These are phyloP conservation scores for Synchiropus splendidus DNA, from an alignment of 2,113 vertebrate genomes.

Conservation along the genomic window DNA sequence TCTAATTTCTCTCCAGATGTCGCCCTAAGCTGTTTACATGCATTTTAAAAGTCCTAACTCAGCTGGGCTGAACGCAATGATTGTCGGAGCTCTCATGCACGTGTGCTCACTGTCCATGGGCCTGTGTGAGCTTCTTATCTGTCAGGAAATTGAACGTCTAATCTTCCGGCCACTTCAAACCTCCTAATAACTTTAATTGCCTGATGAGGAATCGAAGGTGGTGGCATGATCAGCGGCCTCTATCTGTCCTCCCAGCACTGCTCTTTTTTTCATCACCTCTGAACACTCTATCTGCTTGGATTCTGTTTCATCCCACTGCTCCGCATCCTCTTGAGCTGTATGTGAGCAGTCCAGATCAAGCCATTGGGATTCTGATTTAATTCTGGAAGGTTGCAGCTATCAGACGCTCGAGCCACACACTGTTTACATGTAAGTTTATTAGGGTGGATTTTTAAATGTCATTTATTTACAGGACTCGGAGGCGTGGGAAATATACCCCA, in stretches of 20 bases:
- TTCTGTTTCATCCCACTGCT: slow-evolving; percentile 31
- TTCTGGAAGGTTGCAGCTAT: no score
- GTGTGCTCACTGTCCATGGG: slow-evolving; percentile 1
- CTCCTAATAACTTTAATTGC: slow-evolving; percentile 53
- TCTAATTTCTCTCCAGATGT: no score
- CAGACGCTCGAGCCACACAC: no score
- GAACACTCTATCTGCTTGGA: slow-evolving; percentile 23
- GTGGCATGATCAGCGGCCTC: slow-evolving; percentile 27
- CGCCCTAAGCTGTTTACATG: no score
- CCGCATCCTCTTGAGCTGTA: slow-evolving; percentile 1
- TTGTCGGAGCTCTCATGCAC: no score
- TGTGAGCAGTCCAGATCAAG: no score
- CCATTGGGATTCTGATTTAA: no score
- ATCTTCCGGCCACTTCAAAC: slow-evolving; percentile 43
- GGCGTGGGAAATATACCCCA: slow-evolving; percentile 11
- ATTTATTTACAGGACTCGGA: slow-evolving; percentile 13
- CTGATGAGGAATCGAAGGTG: slow-evolving; percentile 21
- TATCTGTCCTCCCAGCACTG: slow-evolving; percentile 20
- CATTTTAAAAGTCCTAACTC: no score
- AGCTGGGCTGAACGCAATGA: no score
- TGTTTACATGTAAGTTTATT: no score
- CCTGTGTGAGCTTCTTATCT: slow-evolving; percentile 6
- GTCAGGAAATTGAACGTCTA: slow-evolving; percentile 28
- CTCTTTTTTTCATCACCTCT: slow-evolving; percentile 29
- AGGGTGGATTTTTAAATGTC: no score